Evolutionary conservation across 2,888 invertebrate species (phyloP), one percentile per base, ranked within the genome.

Genomic region (Cartodere bifasciata): DNA sequence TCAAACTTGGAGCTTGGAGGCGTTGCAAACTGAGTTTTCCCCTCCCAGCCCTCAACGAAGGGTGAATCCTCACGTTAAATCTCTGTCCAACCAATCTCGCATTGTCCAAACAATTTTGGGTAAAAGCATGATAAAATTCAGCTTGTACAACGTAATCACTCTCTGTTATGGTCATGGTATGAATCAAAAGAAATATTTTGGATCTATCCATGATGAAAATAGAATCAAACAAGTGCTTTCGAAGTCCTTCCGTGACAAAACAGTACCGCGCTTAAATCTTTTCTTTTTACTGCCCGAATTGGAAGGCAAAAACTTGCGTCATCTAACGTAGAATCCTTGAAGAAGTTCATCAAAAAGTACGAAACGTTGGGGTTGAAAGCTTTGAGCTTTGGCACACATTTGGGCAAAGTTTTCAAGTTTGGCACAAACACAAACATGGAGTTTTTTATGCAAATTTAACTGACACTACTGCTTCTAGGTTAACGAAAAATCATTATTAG

Each of bases 161-260:
- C 37, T 61, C 56, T 28, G 58, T 55, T 41, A 64, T 52, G 16
- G 60, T 61, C 51, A 65, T 54, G 31, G 63, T 64, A 47, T 64
- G 62, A 35, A 65, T 53, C 42, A 64, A 43, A 36, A 60, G n/a
- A 20, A 13, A 22, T 35, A 31, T 38, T 37, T 14, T 29, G 31
- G 24, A 16, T 27, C 21, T n/a, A n/a, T n/a, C n/a, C n/a, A 25
- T 15, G 30, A 20, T 13, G 10, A 13, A 23, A 27, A 17, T 13
- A 15, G 14, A 31, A 31, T 52, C 53, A 54, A 32, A 54, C 51
- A 10, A 50, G 46, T 7, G 55, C 56, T 24, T 49, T 46, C 25
- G 52, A 55, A 34, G 52, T 53, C 37, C 58, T 51, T 29, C 58
- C 54, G 46, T 55, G 54, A 37, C 56, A 56, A 36, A 52, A 53